phyloP scores from a whole-genome alignment of 2,888 invertebrate genomes.

The Cacoxenus indagator region DNA sequence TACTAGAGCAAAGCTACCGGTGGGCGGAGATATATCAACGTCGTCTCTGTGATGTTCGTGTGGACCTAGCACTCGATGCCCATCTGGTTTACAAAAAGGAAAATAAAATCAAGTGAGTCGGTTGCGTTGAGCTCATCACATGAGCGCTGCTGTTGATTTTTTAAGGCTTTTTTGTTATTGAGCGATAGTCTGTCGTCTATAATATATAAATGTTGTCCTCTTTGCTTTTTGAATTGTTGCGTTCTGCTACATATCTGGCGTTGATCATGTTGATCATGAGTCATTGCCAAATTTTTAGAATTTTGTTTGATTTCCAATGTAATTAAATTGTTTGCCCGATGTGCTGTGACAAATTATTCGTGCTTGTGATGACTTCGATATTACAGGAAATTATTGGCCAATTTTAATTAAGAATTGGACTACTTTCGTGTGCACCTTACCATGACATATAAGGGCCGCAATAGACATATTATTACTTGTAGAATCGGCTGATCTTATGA shows the following conservation, averaged over 20 bases:
- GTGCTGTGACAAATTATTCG: background rate
- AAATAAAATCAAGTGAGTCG: background rate
- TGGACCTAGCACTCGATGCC: background rate
- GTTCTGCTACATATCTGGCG: background rate
- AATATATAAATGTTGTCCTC: background rate
- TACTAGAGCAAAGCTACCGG: too few species aligned
- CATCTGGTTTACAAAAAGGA: too few species aligned
- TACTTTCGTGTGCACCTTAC: too few species aligned
- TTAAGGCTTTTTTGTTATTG: background rate
- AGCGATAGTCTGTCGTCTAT: background rate
- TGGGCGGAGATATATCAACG: background rate
- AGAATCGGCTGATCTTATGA: too few species aligned
- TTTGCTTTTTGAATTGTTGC: background rate
- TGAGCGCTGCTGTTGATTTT: slow-evolving; percentile 6
- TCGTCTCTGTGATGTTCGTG: background rate
- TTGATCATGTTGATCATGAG: slow-evolving; percentile 44
- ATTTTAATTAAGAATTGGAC: too few species aligned
- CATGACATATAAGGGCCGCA: too few species aligned
- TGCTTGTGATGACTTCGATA: too few species aligned
- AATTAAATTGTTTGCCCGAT: slow-evolving; percentile 14
- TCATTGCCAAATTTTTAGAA: slow-evolving; percentile 57
- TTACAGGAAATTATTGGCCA: too few species aligned
- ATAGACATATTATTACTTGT: too few species aligned
- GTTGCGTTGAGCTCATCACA: slow-evolving; percentile 5
- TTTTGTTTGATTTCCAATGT: slow-evolving; percentile 38